Evolutionary conservation across 2,797 vertebrate genomes (phyloP).

Genomic region (Ciconia nigra): DNA sequence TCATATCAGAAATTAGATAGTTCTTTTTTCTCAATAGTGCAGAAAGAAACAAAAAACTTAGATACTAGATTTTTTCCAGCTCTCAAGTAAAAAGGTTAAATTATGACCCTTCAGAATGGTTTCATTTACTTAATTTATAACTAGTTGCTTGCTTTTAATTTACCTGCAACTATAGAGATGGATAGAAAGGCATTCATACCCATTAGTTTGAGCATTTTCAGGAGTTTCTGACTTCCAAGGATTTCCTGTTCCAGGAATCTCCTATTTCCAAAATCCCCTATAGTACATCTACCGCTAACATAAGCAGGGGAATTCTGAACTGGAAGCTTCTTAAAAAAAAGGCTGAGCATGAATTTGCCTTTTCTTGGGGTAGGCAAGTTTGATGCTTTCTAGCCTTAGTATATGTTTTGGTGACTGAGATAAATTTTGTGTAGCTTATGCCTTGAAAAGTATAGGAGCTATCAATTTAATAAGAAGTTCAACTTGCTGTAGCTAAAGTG

Average conservation of each 20-base stretch:
- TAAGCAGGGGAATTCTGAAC: not conserved
- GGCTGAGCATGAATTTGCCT: not conserved
- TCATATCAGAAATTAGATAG: not conserved
- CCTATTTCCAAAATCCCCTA: not conserved
- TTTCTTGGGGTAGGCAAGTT: not conserved
- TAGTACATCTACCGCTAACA: not conserved
- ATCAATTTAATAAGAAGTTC: not conserved
- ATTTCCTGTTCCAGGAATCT: not conserved
- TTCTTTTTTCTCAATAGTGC: not conserved
- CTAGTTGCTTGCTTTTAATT: not conserved
- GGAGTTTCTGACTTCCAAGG: not conserved
- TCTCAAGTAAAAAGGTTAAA: not conserved
- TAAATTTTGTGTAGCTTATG: not conserved
- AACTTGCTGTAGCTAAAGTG: not conserved
- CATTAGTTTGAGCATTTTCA: not conserved
- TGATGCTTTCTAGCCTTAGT: not conserved
- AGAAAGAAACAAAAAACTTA: not conserved
- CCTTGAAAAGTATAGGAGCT: slow-evolving; percentile 1
- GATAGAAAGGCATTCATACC: not conserved
- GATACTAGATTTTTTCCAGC: not conserved
- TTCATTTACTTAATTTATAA: not conserved
- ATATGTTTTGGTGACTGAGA: not conserved
- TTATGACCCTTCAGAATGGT: not conserved
- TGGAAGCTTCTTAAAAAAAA: not conserved
- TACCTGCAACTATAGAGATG: not conserved